Evolutionary conservation across 2,888 invertebrate species (phyloP).

Genomic region (Apodemia hepburni): DNA sequence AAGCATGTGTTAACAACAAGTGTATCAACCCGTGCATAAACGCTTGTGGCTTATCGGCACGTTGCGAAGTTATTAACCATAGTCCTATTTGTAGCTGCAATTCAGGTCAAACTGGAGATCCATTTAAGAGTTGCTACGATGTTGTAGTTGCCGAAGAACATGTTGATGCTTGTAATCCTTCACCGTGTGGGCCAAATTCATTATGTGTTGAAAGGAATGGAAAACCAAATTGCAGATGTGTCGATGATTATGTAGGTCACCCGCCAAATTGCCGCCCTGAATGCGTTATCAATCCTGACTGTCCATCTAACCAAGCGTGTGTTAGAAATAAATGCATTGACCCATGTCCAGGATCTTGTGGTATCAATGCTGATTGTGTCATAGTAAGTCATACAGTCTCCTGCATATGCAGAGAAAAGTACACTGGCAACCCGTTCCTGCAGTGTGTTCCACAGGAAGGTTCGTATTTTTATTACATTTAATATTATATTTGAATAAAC

Average conservation of each 20-base stretch:
- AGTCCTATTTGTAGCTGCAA: conserved; percentile 93
- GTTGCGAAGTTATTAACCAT: conserved; percentile 91
- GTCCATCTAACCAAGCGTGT: conserved; percentile 88
- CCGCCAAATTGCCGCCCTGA: conserved; percentile 92
- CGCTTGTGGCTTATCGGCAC: conserved; percentile 88
- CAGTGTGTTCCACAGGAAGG: conserved; percentile 84
- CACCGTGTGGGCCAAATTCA: conserved; percentile 91
- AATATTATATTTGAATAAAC: not conserved
- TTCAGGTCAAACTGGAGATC: conserved; percentile 87
- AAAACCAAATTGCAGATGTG: conserved; percentile 87
- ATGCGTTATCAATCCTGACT: conserved; percentile 90
- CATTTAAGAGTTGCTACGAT: conserved; percentile 86
- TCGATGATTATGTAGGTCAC: conserved; percentile 87
- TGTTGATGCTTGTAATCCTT: conserved; percentile 84
- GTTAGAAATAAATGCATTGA: conserved; percentile 89
- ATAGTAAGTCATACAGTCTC: conserved; percentile 90
- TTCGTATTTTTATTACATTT: conserved; percentile 36
- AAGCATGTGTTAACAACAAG: conserved; percentile 90
- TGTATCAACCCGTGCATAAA: conserved; percentile 92
- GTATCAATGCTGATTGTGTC: conserved; percentile 88
- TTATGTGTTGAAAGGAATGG: conserved; percentile 84
- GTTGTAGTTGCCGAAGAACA: conserved; percentile 56
- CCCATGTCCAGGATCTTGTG: conserved; percentile 91
- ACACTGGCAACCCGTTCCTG: conserved; percentile 90
- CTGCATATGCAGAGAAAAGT: conserved; percentile 88